A percentile compares a stretch with the other conserved stretches of the same genome.
These are phyloP conservation scores for Cryptocephalus primarius DNA, from an alignment of 2,888 invertebrate species.

Conservation along the genomic window DNA sequence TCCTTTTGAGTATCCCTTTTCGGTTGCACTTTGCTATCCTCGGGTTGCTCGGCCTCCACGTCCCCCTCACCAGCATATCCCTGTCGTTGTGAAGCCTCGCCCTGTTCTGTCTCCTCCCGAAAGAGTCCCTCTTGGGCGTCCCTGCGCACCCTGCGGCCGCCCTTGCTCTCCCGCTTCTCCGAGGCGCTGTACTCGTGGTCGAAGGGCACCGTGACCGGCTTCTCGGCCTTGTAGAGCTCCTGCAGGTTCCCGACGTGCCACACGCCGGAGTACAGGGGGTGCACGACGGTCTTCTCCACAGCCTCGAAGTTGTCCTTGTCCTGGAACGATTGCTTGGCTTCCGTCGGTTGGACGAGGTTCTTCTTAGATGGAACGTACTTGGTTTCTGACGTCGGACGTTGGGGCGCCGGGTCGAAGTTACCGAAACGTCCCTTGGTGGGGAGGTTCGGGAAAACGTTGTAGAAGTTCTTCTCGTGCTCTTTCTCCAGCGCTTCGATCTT, in stretches of 20 bases:
- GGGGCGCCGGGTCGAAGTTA: neutral
- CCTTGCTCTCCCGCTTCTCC: slow-evolving; percentile 6
- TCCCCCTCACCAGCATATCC: no score
- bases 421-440: neutral
- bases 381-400: neutral
- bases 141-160: no score
- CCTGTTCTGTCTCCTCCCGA: no score
- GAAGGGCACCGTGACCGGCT: slow-evolving; percentile 28
- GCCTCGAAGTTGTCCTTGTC: slow-evolving; percentile 11
- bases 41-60: no score
- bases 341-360: slow-evolving; percentile 4
- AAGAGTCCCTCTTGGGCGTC: no score
- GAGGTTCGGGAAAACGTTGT: slow-evolving; percentile 10
- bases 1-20: no score
- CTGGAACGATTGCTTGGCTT: slow-evolving; percentile 6
- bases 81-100: no score
- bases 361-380: slow-evolving; percentile 9
- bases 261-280: slow-evolving; percentile 25
- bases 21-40: no score
- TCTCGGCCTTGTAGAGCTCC: slow-evolving; percentile 25
- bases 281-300: slow-evolving; percentile 10
- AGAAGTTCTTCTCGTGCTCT: slow-evolving; percentile 9
- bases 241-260: slow-evolving; percentile 20
- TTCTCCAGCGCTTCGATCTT: slow-evolving; percentile 8
- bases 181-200: slow-evolving; percentile 28